Evolutionary conservation across 53 echinoderm and acorn worm species (phyloP), one percentile per base, ranked within the genome.

Genomic region (Apostichopus leukothele): DNA sequence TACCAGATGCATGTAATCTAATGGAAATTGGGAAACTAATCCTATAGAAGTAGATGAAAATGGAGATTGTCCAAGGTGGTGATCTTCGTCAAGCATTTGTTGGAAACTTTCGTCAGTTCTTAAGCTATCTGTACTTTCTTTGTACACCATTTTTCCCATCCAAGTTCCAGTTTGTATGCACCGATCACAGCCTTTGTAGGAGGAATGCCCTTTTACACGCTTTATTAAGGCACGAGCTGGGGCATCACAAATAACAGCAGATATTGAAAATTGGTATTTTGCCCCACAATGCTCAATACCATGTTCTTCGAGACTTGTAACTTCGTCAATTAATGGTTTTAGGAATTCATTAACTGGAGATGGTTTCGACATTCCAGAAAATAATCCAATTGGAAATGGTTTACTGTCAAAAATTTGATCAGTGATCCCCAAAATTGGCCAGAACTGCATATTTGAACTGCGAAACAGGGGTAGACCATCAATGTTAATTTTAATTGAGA

Each of bases 1-100:
- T 7, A 89, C 89, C 87, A 79, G 83, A 51, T 92, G 92, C 92
- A 93, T 93, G 67, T 89, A 91, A 76, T 91, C 93, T 18, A 93
- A 14, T 75, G 93, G 93, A 27, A 93, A 93, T 10, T 60, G 19
- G 52, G 91, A 86, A 22, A 93, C 88, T 87, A 93, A 89, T 54
- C 91, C 90, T 7, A 93, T 18, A 26, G 14, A 89, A n/a, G 87
- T 86, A 9, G 88, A 76, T 9, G 90, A n/a, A 10, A 92, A 83
- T 63, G 92, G 93, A 26, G 91, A 13, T 23, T 86, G 74, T 19
- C 19, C 53, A 1, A 76, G 60, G 78, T 91, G 93, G 51, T 93
- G 91, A 12, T 93, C 91, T 73, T 51, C 71, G 77, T 91, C 51
- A 12, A 52, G 52, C 83, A 91, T 67, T 2, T 67, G 74, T 54